A percentile compares a stretch with the other conserved stretches of the same genome.
Conservation (phyloP, 2,888 invertebrate genomes). For the Oscheius onirici region DNA sequence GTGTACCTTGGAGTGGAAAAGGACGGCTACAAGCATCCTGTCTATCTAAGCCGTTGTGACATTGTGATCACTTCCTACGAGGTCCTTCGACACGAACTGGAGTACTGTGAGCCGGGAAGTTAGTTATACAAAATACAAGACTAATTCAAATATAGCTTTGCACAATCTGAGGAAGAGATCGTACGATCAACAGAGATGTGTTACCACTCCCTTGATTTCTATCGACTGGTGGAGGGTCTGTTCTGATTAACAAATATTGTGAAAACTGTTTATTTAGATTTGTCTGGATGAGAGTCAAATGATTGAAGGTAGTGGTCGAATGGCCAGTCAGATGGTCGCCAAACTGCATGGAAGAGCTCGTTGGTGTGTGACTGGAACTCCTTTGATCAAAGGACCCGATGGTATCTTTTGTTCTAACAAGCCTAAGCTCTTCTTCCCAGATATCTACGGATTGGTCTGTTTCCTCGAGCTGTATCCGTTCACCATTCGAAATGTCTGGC, state of each 20-base stretch:
- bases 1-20: constrained; percentile 48
- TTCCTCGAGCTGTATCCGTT: constrained; percentile 46
- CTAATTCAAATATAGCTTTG: not conserved
- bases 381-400: constrained; percentile 77
- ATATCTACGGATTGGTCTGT: constrained; percentile 36
- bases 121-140: constrained; percentile 36
- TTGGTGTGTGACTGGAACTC: constrained; percentile 82
- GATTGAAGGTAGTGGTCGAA: constrained; percentile 78
- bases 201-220: constrained; percentile 79
- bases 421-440: constrained; percentile 21
- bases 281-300: constrained; percentile 82
- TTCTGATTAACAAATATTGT: constrained; percentile 29
- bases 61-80: constrained; percentile 82
- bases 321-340: constrained; percentile 78
- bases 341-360: constrained; percentile 77
- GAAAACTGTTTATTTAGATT: constrained; percentile 37
- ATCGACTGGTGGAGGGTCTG: constrained; percentile 83
- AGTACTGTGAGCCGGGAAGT: constrained; percentile 75
- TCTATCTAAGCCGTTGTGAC: constrained; percentile 78
- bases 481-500: constrained; percentile 25
- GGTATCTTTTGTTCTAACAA: constrained; percentile 71
- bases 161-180: constrained; percentile 72
- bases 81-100: constrained; percentile 78
- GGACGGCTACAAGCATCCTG: constrained; percentile 53
- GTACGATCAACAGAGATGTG: constrained; percentile 78